Evolutionary conservation across 2,113 vertebrate species (phyloP), one percentile per base, ranked within the genome.

Genomic region (Notiomystis cincta): DNA sequence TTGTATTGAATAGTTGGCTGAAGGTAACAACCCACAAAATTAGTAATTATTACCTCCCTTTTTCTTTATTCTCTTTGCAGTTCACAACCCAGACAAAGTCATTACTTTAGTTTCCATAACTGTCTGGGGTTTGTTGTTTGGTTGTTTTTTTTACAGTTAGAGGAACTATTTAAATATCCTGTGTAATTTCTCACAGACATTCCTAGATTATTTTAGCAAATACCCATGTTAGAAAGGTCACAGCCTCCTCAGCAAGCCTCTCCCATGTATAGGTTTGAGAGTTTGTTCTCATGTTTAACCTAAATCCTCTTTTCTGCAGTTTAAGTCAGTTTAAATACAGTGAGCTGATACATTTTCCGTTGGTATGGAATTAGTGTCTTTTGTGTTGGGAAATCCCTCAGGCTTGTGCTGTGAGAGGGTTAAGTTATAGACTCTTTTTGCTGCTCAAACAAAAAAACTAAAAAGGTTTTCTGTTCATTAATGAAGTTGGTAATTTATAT

Each of bases 401-500:
- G 18, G 12, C 9, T 44, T 48, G 23, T 33, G 12, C 2, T 50
- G 35, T 40, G 42, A 72, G 20, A 45, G 10, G 11, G 45, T 70
- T 66, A 90, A 90, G 66, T 13, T 28, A 57, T 7, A 79, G 37
- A 11, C 4, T 22, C 30, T 19, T 73, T 91, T 60, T 48, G 24
- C 11, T 58, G 23, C 38, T 54, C 28, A 65, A 42, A 89, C 48
- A 67, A 87, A 90, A 81, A 30, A 83, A 61, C n/a, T n/a, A 6
- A 87, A 73, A 12, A 33, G 11, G 0, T 84, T 94, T 91, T 45
- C 23, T 85, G 13, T 6, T 90, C 70, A 65, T 35, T 86, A 80
- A 94, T 87, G 37, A 82, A 77, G 38, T 48, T 73, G 54, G 47
- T 89, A 76, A 91, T 86, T 90, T 78, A 61, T 48, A 69, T 20